phyloP scores from a whole-genome alignment of 2,888 invertebrate species.

The Sphinx pinastri region DNA sequence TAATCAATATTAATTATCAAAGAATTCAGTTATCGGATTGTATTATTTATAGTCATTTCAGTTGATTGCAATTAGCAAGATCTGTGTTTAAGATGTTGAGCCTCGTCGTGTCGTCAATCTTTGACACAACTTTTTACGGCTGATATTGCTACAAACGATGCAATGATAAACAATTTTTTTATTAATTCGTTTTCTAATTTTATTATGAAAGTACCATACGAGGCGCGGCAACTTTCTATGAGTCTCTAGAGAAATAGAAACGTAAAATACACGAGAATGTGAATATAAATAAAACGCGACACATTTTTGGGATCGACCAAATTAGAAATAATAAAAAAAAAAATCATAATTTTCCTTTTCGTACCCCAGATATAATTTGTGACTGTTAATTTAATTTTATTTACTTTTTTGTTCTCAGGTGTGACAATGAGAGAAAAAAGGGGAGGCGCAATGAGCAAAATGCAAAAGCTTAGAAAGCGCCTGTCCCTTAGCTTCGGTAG shows the following conservation, averaged over 20 bases:
- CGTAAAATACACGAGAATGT: neutral
- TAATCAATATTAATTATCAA: slow-evolving; percentile 19
- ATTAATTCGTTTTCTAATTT: neutral
- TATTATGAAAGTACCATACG: neutral
- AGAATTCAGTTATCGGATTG: slow-evolving; percentile 4
- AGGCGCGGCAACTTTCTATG: neutral
- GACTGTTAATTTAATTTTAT: slow-evolving; percentile 37
- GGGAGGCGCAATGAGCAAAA: slow-evolving; percentile 94
- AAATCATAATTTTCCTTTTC: neutral
- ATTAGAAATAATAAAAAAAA: neutral
- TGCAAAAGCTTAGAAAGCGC: slow-evolving; percentile 97
- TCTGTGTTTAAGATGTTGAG: neutral
- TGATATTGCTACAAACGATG: neutral
- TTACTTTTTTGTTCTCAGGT: slow-evolving; percentile 82
- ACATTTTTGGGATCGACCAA: neutral
- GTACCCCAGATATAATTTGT: neutral
- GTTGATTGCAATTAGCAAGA: slow-evolving; percentile 20
- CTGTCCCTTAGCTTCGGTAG: slow-evolving; percentile 98
- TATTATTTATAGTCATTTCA: slow-evolving; percentile 11
- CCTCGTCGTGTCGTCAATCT: neutral
- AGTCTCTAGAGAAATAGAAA: neutral
- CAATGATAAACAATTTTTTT: neutral
- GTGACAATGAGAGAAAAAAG: slow-evolving; percentile 97
- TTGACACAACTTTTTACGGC: neutral
- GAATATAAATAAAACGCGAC: neutral